Evolutionary conservation across 1,140 invertebrate genomes (phyloP).

Genomic region (Pararge aegeria): DNA sequence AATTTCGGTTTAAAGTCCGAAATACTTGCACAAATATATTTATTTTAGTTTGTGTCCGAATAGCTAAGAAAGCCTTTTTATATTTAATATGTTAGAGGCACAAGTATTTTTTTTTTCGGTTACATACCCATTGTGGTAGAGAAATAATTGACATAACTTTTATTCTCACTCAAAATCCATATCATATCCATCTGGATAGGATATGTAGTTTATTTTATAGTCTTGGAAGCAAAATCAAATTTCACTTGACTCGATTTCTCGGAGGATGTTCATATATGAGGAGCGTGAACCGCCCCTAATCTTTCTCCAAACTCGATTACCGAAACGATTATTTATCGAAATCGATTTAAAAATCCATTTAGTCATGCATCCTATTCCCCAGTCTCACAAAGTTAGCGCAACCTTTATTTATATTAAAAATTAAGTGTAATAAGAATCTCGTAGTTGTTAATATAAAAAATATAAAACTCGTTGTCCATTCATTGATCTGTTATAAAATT

Average conservation of each 20-base stretch:
- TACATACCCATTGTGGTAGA: too few relatives aligned
- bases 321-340: constrained; percentile 73
- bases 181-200: background rate
- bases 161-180: too few relatives aligned
- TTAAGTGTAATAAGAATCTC: background rate
- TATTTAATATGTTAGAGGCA: too few relatives aligned
- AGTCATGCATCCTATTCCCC: constrained; percentile 49
- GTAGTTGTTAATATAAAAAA: background rate
- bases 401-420: background rate
- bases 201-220: background rate
- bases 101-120: too few relatives aligned
- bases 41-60: too few relatives aligned
- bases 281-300: constrained; percentile 66
- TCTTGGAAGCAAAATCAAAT: constrained; percentile 30
- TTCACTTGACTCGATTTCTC: constrained; percentile 53
- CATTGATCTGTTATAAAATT: constrained; percentile 4
- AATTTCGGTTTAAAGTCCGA: too few relatives aligned
- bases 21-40: too few relatives aligned
- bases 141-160: too few relatives aligned
- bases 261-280: constrained; percentile 69
- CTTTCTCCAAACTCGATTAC: constrained; percentile 75
- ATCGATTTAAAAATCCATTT: constrained; percentile 69
- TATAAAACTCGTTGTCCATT: constrained; percentile 4
- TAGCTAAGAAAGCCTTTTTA: too few relatives aligned
- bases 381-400: background rate